Percentiles rank a stretch among this genome's conserved stretches.
Evolutionary conservation across 2,888 invertebrate genomes (phyloP).

Genomic region (Cataglyphis albicans): DNA sequence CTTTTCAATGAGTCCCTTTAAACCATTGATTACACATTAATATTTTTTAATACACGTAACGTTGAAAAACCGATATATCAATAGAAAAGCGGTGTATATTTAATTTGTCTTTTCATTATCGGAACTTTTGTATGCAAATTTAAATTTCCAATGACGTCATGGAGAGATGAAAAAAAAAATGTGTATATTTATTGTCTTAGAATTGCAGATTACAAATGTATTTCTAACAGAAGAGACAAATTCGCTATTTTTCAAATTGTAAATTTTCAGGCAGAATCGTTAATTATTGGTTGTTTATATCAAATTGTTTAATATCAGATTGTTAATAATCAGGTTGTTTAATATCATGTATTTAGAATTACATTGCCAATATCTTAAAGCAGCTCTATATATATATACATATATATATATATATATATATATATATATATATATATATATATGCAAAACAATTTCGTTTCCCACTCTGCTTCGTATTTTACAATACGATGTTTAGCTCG

Average conservation of each 20-base stretch:
- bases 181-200: background rate
- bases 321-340: too few relatives aligned
- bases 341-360: background rate
- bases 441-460: constrained; percentile 17
- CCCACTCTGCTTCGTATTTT: constrained; percentile 60
- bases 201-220: background rate
- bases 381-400: background rate
- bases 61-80: background rate
- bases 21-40: background rate
- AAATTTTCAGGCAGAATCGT: background rate
- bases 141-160: background rate
- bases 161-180: background rate
- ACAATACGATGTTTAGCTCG: constrained; percentile 61
- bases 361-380: constrained; percentile 12
- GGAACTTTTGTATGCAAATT: background rate
- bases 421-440: too few relatives aligned
- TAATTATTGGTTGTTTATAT: background rate
- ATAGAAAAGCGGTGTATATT: background rate
- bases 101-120: background rate
- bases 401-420: too few relatives aligned
- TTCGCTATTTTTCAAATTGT: background rate
- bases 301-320: too few relatives aligned
- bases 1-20: background rate
- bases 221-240: background rate
- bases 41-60: background rate